Base-by-base conservation (phyloP, 2,113 vertebrate genomes). In the Myiopsitta monachus region DNA sequence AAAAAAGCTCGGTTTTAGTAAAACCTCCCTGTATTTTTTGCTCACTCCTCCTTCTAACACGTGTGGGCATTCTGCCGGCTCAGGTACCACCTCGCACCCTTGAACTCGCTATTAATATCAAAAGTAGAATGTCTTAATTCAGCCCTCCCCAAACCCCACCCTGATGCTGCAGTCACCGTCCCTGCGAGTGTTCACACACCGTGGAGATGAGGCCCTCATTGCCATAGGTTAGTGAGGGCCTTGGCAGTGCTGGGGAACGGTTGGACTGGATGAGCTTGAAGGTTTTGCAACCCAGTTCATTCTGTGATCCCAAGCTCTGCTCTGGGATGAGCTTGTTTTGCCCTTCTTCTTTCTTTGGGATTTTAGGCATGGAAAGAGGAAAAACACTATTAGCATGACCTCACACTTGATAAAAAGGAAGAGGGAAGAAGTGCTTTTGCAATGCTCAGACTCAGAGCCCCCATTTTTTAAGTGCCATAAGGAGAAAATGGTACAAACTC, bases 361-460 rank as follows among this genome's bases (percentile, higher is more conserved):
- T 59, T 3, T 72, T 59, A 28, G 16, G 14, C 23, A n/a, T 23
- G 11, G 14, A 28, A 33, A 49, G 55, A n/a, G 13, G 30, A 79
- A 54, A 52, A 46, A n/a, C 5, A 15, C 3, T 5, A 30, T 10
- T 39, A 14, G 30, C 11, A 3, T 36, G n/a, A 31, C 30, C 43
- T 9, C 7, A 2, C 31, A 18, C 24, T 36, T 31, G 30, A n/a
- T 38, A 12, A 76, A 76, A 72, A 31, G 12, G 7, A 76, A 36
- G 26, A 57, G 36, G 36, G 15, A 15, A 14, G 6, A 76, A 47
- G 43, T 8, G 11, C 46, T 86, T 59, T 11, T 49, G n/a, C 0
- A 33, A 11, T 0, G 0, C 43, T 24, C 28, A 28, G 1, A n/a
- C 43, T 51, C 9, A 3, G 31, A 1, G 2, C n/a, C n/a, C 30